Evolutionary conservation across 2,113 vertebrate genomes (phyloP).

Genomic region (Apus apus): DNA sequence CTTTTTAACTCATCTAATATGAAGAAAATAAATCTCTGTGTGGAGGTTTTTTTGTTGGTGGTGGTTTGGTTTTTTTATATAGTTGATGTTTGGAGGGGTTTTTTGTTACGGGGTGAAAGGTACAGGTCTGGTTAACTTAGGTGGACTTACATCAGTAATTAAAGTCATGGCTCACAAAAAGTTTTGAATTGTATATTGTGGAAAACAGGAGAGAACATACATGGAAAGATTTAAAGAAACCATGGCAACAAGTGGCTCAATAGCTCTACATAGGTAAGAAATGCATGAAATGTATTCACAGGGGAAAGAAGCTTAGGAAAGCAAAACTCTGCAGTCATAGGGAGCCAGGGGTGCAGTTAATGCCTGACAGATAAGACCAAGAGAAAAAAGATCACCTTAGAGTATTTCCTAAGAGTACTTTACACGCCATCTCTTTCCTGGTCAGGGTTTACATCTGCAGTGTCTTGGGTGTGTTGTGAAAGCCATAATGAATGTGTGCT

Average conservation of each 20-base stretch:
- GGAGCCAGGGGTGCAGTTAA: not conserved
- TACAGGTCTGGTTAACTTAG: not conserved
- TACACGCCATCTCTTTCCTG: not conserved
- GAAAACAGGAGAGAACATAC: not conserved
- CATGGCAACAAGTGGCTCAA: slow-evolving; percentile 31
- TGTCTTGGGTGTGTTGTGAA: not conserved
- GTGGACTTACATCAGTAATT: not conserved
- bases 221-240: slow-evolving; percentile 4
- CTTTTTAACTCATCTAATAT: not conserved
- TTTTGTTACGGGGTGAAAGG: not conserved
- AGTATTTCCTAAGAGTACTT: not conserved
- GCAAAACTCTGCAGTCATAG: not conserved
- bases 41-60: not conserved
- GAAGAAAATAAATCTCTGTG: not conserved
- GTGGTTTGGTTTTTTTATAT: not conserved
- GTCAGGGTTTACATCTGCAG: not conserved
- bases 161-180: not conserved
- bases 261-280: slow-evolving; percentile 15
- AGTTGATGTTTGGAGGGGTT: no score
- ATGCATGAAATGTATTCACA: not conserved
- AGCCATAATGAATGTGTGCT: not conserved
- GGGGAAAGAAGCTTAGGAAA: not conserved
- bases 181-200: not conserved
- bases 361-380: not conserved
- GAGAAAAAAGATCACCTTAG: not conserved